These are phyloP conservation scores for Chironex yamaguchii DNA, from an alignment of 30 jellyfish, hydroid and myxozoan species.

Conservation along the genomic window DNA sequence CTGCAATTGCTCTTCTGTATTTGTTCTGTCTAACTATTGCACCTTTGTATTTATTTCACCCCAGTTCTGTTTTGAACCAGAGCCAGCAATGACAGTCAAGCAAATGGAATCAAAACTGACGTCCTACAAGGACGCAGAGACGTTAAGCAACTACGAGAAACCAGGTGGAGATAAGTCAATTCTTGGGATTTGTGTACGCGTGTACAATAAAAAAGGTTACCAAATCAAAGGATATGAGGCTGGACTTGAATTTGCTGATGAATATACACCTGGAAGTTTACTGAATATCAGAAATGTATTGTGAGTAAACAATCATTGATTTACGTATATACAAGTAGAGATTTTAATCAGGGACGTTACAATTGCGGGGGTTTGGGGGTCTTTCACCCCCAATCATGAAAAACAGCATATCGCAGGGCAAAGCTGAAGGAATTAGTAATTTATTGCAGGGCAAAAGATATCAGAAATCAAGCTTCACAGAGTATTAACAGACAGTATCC, in stretches of 20 bases:
- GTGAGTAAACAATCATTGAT: constrained; percentile 62
- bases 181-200: constrained; percentile 88
- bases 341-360: too few relatives aligned
- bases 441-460: too few relatives aligned
- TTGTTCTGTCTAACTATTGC: too few relatives aligned
- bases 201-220: constrained; percentile 70
- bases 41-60: too few relatives aligned
- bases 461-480: too few relatives aligned
- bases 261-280: constrained; percentile 79
- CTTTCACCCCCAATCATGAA: too few relatives aligned
- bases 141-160: constrained; percentile 72
- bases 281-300: constrained; percentile 69
- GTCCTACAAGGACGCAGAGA: constrained; percentile 72
- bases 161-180: constrained; percentile 80
- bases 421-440: too few relatives aligned
- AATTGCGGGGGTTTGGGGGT: too few relatives aligned
- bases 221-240: constrained; percentile 87
- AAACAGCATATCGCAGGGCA: too few relatives aligned
- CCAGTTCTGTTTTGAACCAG: constrained; percentile 93
- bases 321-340: too few relatives aligned
- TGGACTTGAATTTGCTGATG: constrained; percentile 73
- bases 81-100: constrained; percentile 86
- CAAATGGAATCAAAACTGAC: constrained; percentile 81
- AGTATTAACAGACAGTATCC: too few relatives aligned
- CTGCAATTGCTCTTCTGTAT: too few relatives aligned